Conservation (phyloP, 2,797 vertebrate species). For the Kryptolebias ocellatus region DNA sequence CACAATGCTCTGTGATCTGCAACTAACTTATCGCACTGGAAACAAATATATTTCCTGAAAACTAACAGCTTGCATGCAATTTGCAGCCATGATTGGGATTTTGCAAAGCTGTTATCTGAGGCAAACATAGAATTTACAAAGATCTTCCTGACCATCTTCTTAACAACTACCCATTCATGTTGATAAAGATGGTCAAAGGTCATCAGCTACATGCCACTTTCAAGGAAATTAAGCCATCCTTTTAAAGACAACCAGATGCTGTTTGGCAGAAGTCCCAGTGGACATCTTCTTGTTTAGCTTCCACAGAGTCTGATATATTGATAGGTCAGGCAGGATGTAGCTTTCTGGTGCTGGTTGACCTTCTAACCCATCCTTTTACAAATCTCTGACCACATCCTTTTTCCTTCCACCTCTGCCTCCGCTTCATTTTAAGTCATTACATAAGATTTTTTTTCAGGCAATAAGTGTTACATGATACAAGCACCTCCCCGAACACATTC, state of each 20-base stretch:
- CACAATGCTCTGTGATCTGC: not conserved
- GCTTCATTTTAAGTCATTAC: not conserved
- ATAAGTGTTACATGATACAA: too few species aligned
- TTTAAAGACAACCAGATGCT: slow-evolving; percentile 20
- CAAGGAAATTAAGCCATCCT: slow-evolving; percentile 36
- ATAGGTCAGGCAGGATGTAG: slow-evolving; percentile 18
- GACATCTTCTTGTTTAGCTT: slow-evolving; percentile 12
- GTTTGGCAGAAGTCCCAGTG: slow-evolving; percentile 2
- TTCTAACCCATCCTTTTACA: slow-evolving; percentile 22
- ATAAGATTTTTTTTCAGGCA: too few species aligned
- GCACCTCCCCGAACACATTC: not conserved
- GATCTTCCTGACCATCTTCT: not conserved
- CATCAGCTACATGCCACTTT: slow-evolving; percentile 24
- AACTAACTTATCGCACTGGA: not conserved
- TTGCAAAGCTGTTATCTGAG: not conserved
- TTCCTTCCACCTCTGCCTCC: not conserved
- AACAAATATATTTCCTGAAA: not conserved
- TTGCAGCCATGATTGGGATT: not conserved
- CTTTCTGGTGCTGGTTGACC: not conserved
- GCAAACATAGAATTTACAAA: slow-evolving; percentile 13
- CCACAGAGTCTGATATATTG: slow-evolving; percentile 10
- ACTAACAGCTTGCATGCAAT: not conserved
- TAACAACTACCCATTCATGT: slow-evolving; percentile 4
- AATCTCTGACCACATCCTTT: not conserved
- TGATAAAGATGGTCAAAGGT: slow-evolving; percentile 30